These are phyloP conservation scores for Pelecanus crispus DNA, from an alignment of 2,113 vertebrate species.

Conservation along the genomic window DNA sequence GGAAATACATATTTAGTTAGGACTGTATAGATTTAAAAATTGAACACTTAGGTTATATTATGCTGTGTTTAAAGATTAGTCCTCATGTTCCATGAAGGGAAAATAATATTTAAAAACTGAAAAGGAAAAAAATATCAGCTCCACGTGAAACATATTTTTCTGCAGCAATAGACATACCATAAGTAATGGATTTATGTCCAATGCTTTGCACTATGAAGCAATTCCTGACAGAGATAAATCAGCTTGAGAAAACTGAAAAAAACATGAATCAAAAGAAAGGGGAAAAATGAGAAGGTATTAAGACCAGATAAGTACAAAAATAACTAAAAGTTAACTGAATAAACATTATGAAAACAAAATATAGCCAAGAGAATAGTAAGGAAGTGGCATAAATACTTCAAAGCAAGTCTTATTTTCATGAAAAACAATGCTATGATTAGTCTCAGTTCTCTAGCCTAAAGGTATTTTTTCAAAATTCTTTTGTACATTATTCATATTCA, in stretches of 20 bases:
- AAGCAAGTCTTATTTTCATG: slow-evolving; percentile 57
- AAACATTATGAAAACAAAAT: slow-evolving; percentile 72
- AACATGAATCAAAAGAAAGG: neutral
- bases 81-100: neutral
- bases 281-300: neutral
- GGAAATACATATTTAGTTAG: neutral
- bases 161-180: neutral
- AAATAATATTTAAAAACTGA: neutral
- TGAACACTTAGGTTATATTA: neutral
- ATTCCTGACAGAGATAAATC: slow-evolving; percentile 56
- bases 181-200: slow-evolving; percentile 8
- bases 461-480: slow-evolving; percentile 63
- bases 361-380: slow-evolving; percentile 63
- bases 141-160: neutral
- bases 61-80: neutral
- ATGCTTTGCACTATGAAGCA: neutral
- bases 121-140: neutral
- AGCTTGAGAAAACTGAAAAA: slow-evolving; percentile 22
- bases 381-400: slow-evolving; percentile 71
- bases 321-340: slow-evolving; percentile 58
- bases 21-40: neutral
- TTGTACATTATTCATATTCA: slow-evolving; percentile 68
- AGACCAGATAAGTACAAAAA: slow-evolving; percentile 51
- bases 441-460: slow-evolving; percentile 64
- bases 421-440: slow-evolving; percentile 63